Evolutionary conservation across 2,888 invertebrate species (phyloP).

Genomic region (Ditylenchus weischeri): DNA sequence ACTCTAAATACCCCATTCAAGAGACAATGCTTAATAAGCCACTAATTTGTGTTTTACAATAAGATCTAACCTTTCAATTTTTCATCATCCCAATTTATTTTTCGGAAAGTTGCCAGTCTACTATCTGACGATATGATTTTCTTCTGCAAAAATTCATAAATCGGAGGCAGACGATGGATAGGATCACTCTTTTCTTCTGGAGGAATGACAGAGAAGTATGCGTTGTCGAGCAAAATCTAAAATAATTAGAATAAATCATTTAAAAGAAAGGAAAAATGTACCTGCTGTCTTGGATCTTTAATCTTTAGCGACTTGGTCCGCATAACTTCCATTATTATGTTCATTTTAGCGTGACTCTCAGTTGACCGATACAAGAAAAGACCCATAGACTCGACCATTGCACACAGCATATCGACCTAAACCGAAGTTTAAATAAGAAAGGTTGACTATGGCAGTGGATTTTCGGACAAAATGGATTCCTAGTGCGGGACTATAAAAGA

Average conservation of each 20-base stretch:
- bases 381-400: constrained; percentile 49
- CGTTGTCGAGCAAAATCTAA: constrained; percentile 55
- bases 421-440: neutral
- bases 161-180: constrained; percentile 28
- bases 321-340: constrained; percentile 51
- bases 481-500: too few species aligned
- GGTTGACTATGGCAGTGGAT: neutral
- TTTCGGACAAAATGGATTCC: too few species aligned
- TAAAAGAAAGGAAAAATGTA: constrained; percentile 10
- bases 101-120: constrained; percentile 33
- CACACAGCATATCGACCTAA: constrained; percentile 48
- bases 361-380: constrained; percentile 37
- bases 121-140: constrained; percentile 28
- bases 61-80: constrained; percentile 36
- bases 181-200: constrained; percentile 41
- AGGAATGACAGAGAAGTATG: constrained; percentile 53
- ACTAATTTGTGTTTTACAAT: too few species aligned
- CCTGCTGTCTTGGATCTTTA: constrained; percentile 51
- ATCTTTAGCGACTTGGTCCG: constrained; percentile 40
- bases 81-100: constrained; percentile 49
- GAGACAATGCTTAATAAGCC: too few species aligned
- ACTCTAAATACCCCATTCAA: too few species aligned
- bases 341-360: constrained; percentile 55
- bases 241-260: neutral
- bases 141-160: constrained; percentile 43